Evolutionary conservation across 2,113 vertebrate species (phyloP), one percentile per base, ranked within the genome.

Genomic region (Galeopterus variegatus): DNA sequence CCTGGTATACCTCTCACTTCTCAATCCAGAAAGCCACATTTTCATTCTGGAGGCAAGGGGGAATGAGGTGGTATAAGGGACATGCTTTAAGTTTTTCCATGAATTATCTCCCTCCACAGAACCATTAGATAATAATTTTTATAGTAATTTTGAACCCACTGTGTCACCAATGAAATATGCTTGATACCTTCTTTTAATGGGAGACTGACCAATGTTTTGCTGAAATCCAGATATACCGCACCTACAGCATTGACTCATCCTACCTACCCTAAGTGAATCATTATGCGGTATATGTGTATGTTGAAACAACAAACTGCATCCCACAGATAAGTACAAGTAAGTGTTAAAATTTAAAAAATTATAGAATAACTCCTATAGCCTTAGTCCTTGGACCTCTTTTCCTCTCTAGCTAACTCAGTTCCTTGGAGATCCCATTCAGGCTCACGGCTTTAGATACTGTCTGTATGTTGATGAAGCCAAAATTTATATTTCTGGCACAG

Each of bases 401-500:
- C 24, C 33, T 45, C 8, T 82, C 60, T 26, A 17, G 14, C 14
- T 45, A 28, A 69, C 36, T 36, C 28, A 23, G 33, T 14, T 65
- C 41, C 83, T 28, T n/a, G n/a, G 60, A 36, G 48, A 76, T 52
- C 33, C 8, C 28, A 60, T 17, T 36, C 28, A 87, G 50, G 64
- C n/a, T 80, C 19, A n/a, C 2, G 12, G 33, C 76, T 95, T 89
- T 88, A 81, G 82, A 62, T 70, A 41, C 24, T 50, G 12, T 52
- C 45, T 62, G 18, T 70, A 19, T 58, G 52, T 54, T 79, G 88
- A 86, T 79, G 88, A 86, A 95, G 24, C 41, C 75, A 88, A 77
- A 62, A 80, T 64, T 97, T 70, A 8, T 86, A 60, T 88, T 85
- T 88, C 52, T 24, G 77, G 70, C 73, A 77, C 24, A 64, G n/a